Percentiles rank a stretch among this genome's conserved stretches.
These are phyloP conservation scores for Tetramorium simillimum DNA, from an alignment of 1,140 invertebrate species.

Conservation along the genomic window DNA sequence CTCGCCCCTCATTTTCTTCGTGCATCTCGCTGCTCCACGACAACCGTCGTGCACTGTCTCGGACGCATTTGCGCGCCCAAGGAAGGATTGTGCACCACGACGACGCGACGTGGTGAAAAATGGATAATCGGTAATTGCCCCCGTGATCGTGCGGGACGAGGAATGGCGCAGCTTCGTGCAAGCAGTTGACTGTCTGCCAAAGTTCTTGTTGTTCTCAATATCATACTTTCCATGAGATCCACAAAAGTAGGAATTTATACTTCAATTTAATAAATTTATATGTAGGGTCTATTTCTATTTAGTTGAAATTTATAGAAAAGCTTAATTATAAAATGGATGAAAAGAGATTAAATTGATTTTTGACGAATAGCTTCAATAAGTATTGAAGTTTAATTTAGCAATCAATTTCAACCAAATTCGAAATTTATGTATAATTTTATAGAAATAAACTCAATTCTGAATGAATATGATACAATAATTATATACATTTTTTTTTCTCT, in stretches of 20 bases:
- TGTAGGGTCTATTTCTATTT: neutral
- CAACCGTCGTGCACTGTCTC: conserved; percentile 17
- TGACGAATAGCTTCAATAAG: neutral
- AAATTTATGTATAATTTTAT: neutral
- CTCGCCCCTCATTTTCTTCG: conserved; percentile 45
- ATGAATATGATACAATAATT: neutral
- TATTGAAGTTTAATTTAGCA: neutral
- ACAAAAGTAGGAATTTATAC: neutral
- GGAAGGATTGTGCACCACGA: conserved; percentile 46
- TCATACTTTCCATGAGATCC: neutral
- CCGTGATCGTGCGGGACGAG: conserved; percentile 65
- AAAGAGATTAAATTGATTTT: neutral
- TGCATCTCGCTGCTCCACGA: conserved; percentile 23
- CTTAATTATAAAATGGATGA: neutral
- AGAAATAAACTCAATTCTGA: neutral
- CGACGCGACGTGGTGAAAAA: conserved; percentile 58
- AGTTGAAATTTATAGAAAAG: neutral
- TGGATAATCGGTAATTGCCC: conserved; percentile 67
- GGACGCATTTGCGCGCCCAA: conserved; percentile 34
- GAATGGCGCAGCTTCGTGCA: conserved; percentile 3
- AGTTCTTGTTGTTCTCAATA: neutral
- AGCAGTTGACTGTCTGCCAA: neutral
- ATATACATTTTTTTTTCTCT: neutral
- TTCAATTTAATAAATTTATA: neutral
- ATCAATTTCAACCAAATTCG: neutral